Base-by-base conservation (phyloP, 2,888 invertebrate species). In the Andrena trimmerana region DNA sequence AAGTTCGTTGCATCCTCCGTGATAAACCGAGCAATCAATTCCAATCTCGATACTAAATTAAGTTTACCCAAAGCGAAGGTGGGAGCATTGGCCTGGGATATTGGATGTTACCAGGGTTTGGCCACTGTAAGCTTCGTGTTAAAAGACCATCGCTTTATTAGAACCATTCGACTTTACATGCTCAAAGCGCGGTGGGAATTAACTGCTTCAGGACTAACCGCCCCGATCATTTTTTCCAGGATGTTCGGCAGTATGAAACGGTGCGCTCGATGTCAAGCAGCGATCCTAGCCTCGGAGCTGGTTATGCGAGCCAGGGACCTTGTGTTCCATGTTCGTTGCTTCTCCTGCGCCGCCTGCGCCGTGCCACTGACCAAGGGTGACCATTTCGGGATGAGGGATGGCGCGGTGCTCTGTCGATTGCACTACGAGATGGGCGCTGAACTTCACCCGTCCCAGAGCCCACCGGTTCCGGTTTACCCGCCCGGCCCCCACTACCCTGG, bases 261-360 rank as follows among this genome's bases (percentile, higher is more conserved):
- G 74, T 99, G 99, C 94, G 97, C 97, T 74, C 96, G 98, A 83
- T 99, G 99, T 94, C 97, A 97, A 92, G 97, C 97, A 50, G 97
- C 97, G 70, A 98, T 99, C 89, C 96, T 97, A 48, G 97, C 98
- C 52, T 97, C 98, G 68, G 99, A 99, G 95, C 95, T 99, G 94
- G 99, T 99, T 94, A 99, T 99, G 99, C 95, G 98, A 73, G 99
- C 98, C 10, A 95, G 98, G 69, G 98, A 98, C 91, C 95, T 97
- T 91, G 98, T 99, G 89, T 99, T 98, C 95, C 99, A 99, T 95
- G 97, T 99, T 81, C 97, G 97, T 93, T 99, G 99, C 95, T 99
- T 99, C 95, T 97, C 97, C 65, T 99, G 99, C 94, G 97, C 97
- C 60, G 96, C 97, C 69, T 99, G 99, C 95, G 97, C 96, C 93